Evolutionary conservation across 2,113 vertebrate species (phyloP).

Genomic region (Festucalex cinctus): DNA sequence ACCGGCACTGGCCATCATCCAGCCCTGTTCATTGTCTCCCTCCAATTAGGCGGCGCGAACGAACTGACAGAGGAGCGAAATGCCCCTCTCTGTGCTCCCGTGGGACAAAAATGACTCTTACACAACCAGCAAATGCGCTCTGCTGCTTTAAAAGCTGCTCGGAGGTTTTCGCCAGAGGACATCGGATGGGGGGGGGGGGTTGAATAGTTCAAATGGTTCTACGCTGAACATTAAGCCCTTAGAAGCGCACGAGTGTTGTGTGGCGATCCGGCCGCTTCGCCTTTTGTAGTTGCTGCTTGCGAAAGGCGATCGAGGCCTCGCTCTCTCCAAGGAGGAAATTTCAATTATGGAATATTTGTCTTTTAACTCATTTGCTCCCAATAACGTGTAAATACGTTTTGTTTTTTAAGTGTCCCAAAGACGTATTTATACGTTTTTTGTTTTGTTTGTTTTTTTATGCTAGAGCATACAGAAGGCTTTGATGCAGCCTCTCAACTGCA

Average conservation of each 20-base stretch:
- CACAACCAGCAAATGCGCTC: conserved; percentile 33
- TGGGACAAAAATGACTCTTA: conserved; percentile 44
- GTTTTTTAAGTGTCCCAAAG: too few species aligned
- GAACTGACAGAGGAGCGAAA: conserved; percentile 29
- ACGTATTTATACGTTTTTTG: too few species aligned
- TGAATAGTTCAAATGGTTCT: conserved; percentile 37
- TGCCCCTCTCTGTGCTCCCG: conserved; percentile 33
- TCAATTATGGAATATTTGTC: too few species aligned
- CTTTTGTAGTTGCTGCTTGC: conserved; percentile 20
- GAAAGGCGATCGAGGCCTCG: conserved; percentile 12
- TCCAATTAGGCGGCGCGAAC: conserved; percentile 40
- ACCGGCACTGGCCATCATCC: conserved; percentile 14
- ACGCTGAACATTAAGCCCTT: conserved; percentile 19
- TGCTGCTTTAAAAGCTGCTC: conserved; percentile 37
- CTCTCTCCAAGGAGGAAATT: background rate
- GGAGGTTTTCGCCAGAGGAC: conserved; percentile 28
- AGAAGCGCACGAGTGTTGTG: conserved; percentile 4
- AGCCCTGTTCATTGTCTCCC: conserved; percentile 46
- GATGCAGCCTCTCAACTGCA: too few species aligned
- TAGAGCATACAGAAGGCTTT: too few species aligned
- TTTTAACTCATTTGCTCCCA: too few species aligned
- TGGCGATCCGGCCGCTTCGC: conserved; percentile 13
- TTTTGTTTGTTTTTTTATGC: too few species aligned
- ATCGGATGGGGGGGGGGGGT: conserved; percentile 1
- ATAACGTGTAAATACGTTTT: too few species aligned